Evolutionary conservation across 1,140 invertebrate genomes (phyloP).

Genomic region (Drosophila nigromelanica): DNA sequence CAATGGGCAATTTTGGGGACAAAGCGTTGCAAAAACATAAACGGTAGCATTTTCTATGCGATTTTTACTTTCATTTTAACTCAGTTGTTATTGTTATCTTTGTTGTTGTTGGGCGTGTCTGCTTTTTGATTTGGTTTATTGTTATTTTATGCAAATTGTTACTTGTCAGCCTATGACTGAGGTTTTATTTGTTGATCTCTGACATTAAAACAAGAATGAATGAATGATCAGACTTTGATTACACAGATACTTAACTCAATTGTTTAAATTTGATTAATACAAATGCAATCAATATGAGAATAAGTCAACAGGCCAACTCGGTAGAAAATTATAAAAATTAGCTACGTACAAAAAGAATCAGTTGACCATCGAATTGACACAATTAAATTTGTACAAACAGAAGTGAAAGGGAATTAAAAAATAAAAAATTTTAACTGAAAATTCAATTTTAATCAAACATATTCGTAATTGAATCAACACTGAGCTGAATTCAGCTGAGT

Average conservation of each 20-base stretch:
- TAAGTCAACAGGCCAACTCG: no score
- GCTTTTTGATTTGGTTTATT: slow-evolving; percentile 58
- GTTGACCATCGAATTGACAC: background rate
- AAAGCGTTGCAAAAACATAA: slow-evolving; percentile 39
- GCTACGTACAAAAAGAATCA: no score
- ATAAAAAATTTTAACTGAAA: slow-evolving; percentile 19
- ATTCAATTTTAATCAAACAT: slow-evolving; percentile 49
- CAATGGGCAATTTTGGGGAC: slow-evolving; percentile 12
- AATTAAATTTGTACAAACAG: slow-evolving; percentile 24
- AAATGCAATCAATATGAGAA: no score
- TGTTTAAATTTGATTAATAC: slow-evolving; percentile 3
- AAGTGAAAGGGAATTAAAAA: background rate
- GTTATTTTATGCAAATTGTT: slow-evolving; percentile 73
- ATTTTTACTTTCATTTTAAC: slow-evolving; percentile 70
- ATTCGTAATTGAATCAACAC: slow-evolving; percentile 56
- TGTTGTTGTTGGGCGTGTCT: slow-evolving; percentile 41
- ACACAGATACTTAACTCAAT: slow-evolving; percentile 6
- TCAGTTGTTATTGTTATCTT: slow-evolving; percentile 11
- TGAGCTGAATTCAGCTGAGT: slow-evolving; percentile 22
- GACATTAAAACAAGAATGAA: slow-evolving; percentile 13
- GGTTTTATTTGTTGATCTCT: slow-evolving; percentile 30
- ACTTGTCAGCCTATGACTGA: slow-evolving; percentile 21
- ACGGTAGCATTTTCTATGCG: slow-evolving; percentile 71
- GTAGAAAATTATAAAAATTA: no score
- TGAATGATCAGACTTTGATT: slow-evolving; percentile 12